Evolutionary conservation across 1,140 invertebrate species (phyloP).

Genomic region (Phortica variegata): DNA sequence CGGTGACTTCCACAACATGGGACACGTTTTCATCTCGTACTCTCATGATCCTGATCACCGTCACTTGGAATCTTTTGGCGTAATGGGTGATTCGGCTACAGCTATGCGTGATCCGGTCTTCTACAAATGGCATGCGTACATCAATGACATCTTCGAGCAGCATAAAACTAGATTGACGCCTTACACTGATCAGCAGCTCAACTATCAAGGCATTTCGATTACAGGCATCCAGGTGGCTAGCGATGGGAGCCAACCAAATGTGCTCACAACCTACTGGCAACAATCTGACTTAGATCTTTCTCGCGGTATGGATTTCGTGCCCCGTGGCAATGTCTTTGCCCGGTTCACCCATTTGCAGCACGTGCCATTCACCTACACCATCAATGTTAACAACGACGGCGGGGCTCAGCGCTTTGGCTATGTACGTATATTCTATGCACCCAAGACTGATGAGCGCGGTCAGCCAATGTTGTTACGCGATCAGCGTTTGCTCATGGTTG

Average conservation of each 20-base stretch:
- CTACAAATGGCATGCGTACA: conserved; percentile 79
- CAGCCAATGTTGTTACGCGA: conserved; percentile 65
- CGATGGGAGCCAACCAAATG: conserved; percentile 60
- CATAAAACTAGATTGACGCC: conserved; percentile 70
- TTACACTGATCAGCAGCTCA: conserved; percentile 63
- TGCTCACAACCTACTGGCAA: conserved; percentile 70
- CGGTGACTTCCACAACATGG: conserved; percentile 74
- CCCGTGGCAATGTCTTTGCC: conserved; percentile 69
- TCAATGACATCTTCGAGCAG: conserved; percentile 77
- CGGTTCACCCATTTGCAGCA: conserved; percentile 76
- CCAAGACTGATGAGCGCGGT: conserved; percentile 69
- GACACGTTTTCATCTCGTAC: conserved; percentile 67
- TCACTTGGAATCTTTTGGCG: conserved; percentile 67
- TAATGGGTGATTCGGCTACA: conserved; percentile 73
- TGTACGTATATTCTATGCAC: conserved; percentile 75
- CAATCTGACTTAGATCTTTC: conserved; percentile 73
- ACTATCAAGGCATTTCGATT: conserved; percentile 66
- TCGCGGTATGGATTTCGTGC: conserved; percentile 74
- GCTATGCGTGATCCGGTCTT: conserved; percentile 83
- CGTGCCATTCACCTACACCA: conserved; percentile 66
- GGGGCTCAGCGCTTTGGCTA: conserved; percentile 64
- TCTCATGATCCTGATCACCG: conserved; percentile 73
- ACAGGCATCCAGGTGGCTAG: conserved; percentile 59
- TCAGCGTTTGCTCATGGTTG: conserved; percentile 71
- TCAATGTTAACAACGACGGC: conserved; percentile 66